Evolutionary conservation across 53 echinoderm and acorn worm species (phyloP).

Genomic region (Pentamera pediparva): DNA sequence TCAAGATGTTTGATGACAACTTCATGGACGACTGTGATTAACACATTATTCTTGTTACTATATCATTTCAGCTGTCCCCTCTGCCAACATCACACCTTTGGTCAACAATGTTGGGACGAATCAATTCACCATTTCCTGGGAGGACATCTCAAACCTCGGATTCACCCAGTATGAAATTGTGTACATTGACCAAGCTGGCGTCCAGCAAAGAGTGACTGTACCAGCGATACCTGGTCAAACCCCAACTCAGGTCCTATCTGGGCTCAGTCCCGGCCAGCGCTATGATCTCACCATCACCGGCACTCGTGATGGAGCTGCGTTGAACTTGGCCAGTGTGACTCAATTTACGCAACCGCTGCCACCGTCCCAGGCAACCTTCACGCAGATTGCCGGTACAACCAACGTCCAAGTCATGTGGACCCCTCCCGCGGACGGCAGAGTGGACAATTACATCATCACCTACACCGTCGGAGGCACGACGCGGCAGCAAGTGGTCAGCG

Average conservation of each 20-base stretch:
- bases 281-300: conserved; percentile 10
- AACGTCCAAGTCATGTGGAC: conserved; percentile 11
- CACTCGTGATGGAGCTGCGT: neutral
- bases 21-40: no score
- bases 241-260: neutral
- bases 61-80: neutral
- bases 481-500: neutral
- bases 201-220: neutral
- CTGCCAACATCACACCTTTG: conserved; percentile 10
- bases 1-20: no score
- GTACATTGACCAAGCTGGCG: neutral
- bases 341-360: conserved; percentile 14
- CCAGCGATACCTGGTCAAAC: neutral
- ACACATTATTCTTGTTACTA: no score
- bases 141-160: conserved; percentile 1
- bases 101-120: conserved; percentile 13
- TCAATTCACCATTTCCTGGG: conserved; percentile 11
- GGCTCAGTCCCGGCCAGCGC: neutral
- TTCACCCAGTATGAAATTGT: neutral
- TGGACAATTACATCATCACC: conserved; percentile 15
- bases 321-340: neutral
- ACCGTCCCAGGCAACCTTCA: neutral
- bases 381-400: conserved; percentile 5
- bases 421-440: neutral
- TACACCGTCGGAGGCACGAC: conserved; percentile 4